phyloP scores from a whole-genome alignment of 2,888 invertebrate species.

The Drosophila diplacantha region DNA sequence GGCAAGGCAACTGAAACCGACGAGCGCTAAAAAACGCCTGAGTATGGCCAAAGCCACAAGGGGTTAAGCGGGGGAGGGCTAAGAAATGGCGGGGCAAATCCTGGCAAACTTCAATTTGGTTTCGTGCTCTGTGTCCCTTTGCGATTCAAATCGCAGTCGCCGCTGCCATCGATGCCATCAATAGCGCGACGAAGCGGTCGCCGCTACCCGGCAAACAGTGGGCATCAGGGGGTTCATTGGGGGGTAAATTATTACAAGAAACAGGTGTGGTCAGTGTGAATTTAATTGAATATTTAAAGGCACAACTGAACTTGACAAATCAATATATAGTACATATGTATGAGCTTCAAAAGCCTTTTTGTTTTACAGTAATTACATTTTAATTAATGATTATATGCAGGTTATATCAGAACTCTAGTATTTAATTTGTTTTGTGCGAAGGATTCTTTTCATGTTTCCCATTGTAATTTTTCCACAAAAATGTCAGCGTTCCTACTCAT shows the following conservation, averaged over 20 bases:
- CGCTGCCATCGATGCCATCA: constrained; percentile 62
- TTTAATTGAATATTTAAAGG: neutral
- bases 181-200: constrained; percentile 35
- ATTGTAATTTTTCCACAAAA: constrained; percentile 22
- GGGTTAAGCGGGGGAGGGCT: constrained; percentile 2
- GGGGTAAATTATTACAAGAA: too few relatives aligned
- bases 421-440: neutral
- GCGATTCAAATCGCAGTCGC: constrained; percentile 67
- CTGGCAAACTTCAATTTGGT: constrained; percentile 65
- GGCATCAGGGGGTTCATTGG: neutral
- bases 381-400: too few relatives aligned
- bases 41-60: constrained; percentile 31
- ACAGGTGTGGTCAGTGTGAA: neutral
- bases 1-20: constrained; percentile 52
- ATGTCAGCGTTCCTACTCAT: constrained; percentile 61
- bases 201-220: constrained; percentile 7
- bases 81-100: constrained; percentile 11
- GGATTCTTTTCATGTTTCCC: neutral
- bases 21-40: constrained; percentile 59
- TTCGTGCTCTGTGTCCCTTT: constrained; percentile 50
- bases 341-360: too few relatives aligned
- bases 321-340: too few relatives aligned
- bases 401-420: too few relatives aligned
- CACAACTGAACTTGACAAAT: too few relatives aligned
- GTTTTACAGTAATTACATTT: too few relatives aligned